These are phyloP conservation scores for Lethenteron camtschaticum DNA, from an alignment of 2,113 vertebrate genomes.

Conservation along the genomic window DNA sequence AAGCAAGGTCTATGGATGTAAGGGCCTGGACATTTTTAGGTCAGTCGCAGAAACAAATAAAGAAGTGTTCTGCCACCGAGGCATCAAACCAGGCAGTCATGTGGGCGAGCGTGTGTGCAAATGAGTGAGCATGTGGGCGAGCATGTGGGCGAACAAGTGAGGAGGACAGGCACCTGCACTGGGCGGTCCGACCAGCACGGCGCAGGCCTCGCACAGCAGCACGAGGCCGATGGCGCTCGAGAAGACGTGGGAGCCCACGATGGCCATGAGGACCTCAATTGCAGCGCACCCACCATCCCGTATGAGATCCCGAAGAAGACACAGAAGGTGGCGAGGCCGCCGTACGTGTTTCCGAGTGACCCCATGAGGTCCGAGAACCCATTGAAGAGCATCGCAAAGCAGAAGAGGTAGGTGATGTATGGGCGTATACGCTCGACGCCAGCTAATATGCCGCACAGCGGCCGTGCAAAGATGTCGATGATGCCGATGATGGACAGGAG, in stretches of 20 bases:
- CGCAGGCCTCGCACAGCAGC: slow-evolving; percentile 59
- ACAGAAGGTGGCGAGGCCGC: slow-evolving; percentile 49
- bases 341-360: slow-evolving; percentile 37
- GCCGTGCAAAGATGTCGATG: slow-evolving; percentile 37
- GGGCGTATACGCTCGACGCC: slow-evolving; percentile 28
- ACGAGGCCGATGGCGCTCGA: slow-evolving; percentile 83
- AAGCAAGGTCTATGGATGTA: too few species aligned
- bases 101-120: too few species aligned
- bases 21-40: too few species aligned
- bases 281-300: slow-evolving; percentile 85
- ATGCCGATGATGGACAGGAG: slow-evolving; percentile 37
- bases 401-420: slow-evolving; percentile 25
- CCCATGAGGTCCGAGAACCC: slow-evolving; percentile 58
- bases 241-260: slow-evolving; percentile 70
- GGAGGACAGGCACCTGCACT: slow-evolving; percentile 33
- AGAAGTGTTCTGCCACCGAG: too few species aligned
- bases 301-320: slow-evolving; percentile 92
- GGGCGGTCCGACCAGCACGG: slow-evolving; percentile 69
- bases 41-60: too few species aligned
- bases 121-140: too few species aligned
- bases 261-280: slow-evolving; percentile 97
- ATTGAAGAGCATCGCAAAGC: slow-evolving; percentile 78
- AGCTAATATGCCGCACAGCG: slow-evolving; percentile 31
- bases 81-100: too few species aligned
- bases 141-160: too few species aligned